Base-by-base conservation (phyloP, 2,113 vertebrate genomes). In the Saguinus imperator region DNA sequence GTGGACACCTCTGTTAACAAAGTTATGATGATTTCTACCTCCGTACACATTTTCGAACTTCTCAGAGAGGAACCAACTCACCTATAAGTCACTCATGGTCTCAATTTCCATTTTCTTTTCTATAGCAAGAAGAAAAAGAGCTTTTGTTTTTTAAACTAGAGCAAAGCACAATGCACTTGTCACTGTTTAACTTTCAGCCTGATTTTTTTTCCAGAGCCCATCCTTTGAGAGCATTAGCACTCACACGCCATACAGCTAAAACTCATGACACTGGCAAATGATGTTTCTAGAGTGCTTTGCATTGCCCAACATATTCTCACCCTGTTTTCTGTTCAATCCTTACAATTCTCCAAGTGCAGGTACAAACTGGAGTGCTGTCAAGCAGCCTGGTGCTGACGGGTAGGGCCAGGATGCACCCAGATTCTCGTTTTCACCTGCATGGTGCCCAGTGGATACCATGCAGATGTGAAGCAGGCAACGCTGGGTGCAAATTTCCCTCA, bases 301-400 rank as follows among this genome's bases (percentile, higher is more conserved):
- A 23, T 23, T 25, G n/a, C 6, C 50, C 57, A 18, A 3, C 5
- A 12, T 3, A 4, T 12, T 16, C 21, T 29, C 7, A 5, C 12
- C 35, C 35, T 2, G 1, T 68, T 79, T 55, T 79, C 43, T 66
- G 18, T 23, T 32, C 10, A n/a, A 18, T 52, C n/a, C n/a, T 87
- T 45, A 29, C 7, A 64, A 37, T 20, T 57, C 7, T 25, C 3
- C 16, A 50, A 35, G 40, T 43, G 25, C 20, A 43, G 58, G 45
- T 32, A 55, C 61, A 2, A 2, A 37, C 52, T 66, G 64, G 3
- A 2, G 16, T 18, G 14, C 10, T 37, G 1, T 17, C 25, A 86
- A 37, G 25, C 48, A 27, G 70, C n/a, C 66, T 68, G 50, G 29
- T 72, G 40, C n/a, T n/a, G 40, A 61, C 29, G 20, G 29, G 32